Evolutionary conservation across 2,797 vertebrate genomes (phyloP), one percentile per base, ranked within the genome.

Genomic region (Pyrocephalus nanus): DNA sequence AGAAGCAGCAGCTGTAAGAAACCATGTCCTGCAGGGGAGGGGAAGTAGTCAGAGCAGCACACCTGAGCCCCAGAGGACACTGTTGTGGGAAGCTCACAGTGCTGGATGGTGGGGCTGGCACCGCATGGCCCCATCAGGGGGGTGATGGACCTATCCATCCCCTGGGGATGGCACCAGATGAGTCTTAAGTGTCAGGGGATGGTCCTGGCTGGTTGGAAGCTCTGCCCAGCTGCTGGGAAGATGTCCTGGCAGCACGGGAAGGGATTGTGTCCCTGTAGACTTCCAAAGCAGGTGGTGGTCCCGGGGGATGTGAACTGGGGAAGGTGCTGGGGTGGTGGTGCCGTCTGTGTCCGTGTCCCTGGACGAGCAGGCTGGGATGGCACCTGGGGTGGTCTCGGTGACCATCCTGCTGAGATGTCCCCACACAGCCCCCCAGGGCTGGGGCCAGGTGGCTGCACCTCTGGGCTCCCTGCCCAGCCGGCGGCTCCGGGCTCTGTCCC

Each of bases 331-430:
- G 29, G 20, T 53, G 55, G 17, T 47, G 30, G 58, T 32, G 48
- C 19, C 54, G 47, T 15, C 54, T 15, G 2, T 50, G 32, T 45
- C 65, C 0, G 0, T 36, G 45, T 34, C 34, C 36, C 38, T 2
- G 2, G 6, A 7, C 42, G 42, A 87, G 47, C 0, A 2, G 57
- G 19, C 62, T 45, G 70, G 51, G 26, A 1, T 6, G 22, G 32
- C 38, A 10, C 5, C 34, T 5, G 1, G 21, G 36, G 17, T 54
- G 80, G 15, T 40, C 21, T 73, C 0, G 0, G 36, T 74, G 76
- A 11, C 76, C 34, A 54, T 19, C 15, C 22, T 1, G 0, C 47
- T n/a, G 76, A 38, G 60, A 30, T 1, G 4, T 26, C 69, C 64
- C 40, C 1, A 0, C 9, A 3, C 7, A 14, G 27, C 30, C 85